Conservation (phyloP, 2,888 invertebrate genomes). For the Athalia cordata region DNA sequence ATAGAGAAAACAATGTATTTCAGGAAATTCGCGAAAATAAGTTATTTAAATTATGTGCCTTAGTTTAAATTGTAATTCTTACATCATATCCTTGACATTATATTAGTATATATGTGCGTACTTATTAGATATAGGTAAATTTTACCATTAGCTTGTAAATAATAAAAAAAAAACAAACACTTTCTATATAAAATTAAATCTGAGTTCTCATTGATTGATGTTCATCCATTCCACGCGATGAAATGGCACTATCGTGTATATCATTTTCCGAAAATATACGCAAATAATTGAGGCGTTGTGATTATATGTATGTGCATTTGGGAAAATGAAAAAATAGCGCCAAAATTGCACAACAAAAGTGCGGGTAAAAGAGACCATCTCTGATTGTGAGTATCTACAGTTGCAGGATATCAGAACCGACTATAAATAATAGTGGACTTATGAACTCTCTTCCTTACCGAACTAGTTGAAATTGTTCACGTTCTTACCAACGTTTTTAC, state of each 20-base stretch:
- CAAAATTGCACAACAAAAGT: constrained; percentile 2
- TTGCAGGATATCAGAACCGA: not conserved
- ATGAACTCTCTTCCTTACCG: not conserved
- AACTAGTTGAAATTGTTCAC: not conserved
- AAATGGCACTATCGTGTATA: not conserved
- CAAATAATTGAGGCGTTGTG: not conserved
- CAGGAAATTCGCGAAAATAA: constrained; percentile 8
- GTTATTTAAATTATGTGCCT: constrained; percentile 39
- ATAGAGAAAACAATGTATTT: not conserved
- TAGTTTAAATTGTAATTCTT: constrained; percentile 18
- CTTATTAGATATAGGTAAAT: not conserved
- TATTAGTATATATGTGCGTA: constrained; percentile 10
- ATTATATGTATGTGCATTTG: constrained; percentile 14
- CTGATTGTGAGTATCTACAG: not conserved
- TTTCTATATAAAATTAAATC: constrained; percentile 31
- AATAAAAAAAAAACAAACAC: constrained; percentile 24
- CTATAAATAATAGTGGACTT: not conserved
- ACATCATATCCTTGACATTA: not conserved
- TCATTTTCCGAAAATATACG: not conserved
- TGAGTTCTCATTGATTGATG: not conserved
- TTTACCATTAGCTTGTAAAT: constrained; percentile 37
- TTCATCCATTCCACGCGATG: not conserved
- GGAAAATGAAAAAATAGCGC: not conserved
- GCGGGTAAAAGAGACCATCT: not conserved
- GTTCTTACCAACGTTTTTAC: not conserved